phyloP scores from a whole-genome alignment of 2,797 vertebrate genomes.

The Hipposideros larvatus region DNA sequence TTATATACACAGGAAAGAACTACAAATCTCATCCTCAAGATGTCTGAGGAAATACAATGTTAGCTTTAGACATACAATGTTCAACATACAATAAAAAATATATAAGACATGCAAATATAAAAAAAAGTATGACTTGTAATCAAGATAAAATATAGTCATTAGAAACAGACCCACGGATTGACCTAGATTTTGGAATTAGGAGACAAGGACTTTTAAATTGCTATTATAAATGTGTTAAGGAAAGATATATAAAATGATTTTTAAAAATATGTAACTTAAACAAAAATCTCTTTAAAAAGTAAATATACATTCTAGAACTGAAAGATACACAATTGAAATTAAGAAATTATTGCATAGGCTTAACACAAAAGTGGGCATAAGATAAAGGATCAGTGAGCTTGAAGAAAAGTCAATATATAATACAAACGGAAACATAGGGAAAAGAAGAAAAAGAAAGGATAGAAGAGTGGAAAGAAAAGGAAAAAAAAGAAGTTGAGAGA shows the following conservation, averaged over 20 bases:
- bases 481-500: not conserved
- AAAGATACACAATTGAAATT: not conserved
- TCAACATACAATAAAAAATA: not conserved
- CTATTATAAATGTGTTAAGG: not conserved
- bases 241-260: not conserved
- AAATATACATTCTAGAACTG: not conserved
- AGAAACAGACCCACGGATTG: conserved; percentile 39
- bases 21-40: not conserved
- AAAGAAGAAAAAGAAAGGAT: not conserved
- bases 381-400: not conserved
- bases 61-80: not conserved
- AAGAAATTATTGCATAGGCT: not conserved
- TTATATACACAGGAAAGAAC: not conserved
- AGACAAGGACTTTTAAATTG: not conserved
- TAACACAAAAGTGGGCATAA: not conserved
- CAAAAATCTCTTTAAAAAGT: not conserved
- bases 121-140: conserved; percentile 6
- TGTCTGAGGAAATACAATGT: not conserved
- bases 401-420: not conserved
- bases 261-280: not conserved
- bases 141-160: conserved; percentile 23
- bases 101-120: not conserved
- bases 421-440: not conserved
- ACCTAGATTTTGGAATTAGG: not conserved
- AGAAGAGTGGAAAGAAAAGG: not conserved